Evolutionary conservation across 2,888 invertebrate genomes (phyloP), one percentile per base, ranked within the genome.

Genomic region (Imbricaverruca yamaguchii): DNA sequence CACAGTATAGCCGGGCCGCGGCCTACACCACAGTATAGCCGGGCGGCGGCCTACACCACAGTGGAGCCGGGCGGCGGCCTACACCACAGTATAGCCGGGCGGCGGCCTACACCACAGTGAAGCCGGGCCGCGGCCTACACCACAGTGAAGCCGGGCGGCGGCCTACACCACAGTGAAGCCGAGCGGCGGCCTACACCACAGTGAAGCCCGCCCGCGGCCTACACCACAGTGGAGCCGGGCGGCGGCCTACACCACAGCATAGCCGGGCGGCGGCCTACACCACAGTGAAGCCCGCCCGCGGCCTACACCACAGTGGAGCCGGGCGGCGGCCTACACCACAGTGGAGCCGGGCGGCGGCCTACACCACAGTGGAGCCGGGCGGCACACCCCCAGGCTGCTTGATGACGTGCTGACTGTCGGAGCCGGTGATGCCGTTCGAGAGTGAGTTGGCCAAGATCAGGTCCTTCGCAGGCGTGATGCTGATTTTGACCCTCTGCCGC

Each of bases 291-390:
- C 78, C 78, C 6, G 7, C 9, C 65, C 8, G 65, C 53, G 3
- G 57, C 55, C 23, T 57, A 78, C 56, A 78, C 78, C n/a, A 57
- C 56, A 8, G 78, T 78, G 23, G 78, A 78, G 23, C 78, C 78
- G 12, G 7, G 23, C 65, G 23, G 65, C 53, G 3, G 57, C 55
- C 25, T 57, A 78, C 56, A 78, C 78, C 23, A 57, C 56, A 9
- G 78, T 78, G 10, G 78, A 78, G 23, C 56, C 78, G 13, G 8
- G 23, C 65, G 23, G 65, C 55, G 6, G 57, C 55, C 25, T 57
- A 78, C 56, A 78, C 78, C 23, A 57, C 56, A 9, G 78, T 78
- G 12, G 78, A 78, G 23, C 78, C 78, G 13, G 57, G 56, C 57
- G 57, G 78, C 21, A 57, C 23, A 6, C 55, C 55, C 15, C 23